Evolutionary conservation across 2,888 invertebrate genomes (phyloP), one percentile per base, ranked within the genome.

Genomic region (Scotopteryx bipunctaria): DNA sequence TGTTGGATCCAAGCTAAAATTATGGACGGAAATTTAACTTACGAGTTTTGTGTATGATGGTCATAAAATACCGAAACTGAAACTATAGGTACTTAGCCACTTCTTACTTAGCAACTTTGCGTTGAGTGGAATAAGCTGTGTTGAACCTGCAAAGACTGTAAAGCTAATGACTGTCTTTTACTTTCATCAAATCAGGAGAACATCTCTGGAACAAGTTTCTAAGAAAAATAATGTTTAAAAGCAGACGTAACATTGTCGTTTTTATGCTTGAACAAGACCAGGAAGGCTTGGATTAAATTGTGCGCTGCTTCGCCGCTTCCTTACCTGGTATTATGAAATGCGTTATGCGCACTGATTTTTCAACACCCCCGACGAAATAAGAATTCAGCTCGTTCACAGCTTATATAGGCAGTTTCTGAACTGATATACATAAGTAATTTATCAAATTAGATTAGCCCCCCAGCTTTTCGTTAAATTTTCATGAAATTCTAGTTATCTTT

Each of bases 281-380:
- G 14, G 16, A 43, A 43, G 31, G 38, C 31, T 29, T 21, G 64
- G 66, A 73, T 78, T 71, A 67, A 69, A 72, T 69, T 70, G 68
- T 68, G 65, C 66, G 61, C 55, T 59, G 60, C 65, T 65, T 61
- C 66, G 58, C 55, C 60, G 52, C 54, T 63, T 38, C 42, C 53
- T 59, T 58, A 59, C 61, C 63, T 62, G 45, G 57, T 62, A 63
- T 68, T 70, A 74, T 69, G 61, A 67, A 68, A 72, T 69, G 61
- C 57, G 58, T 65, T 66, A 63, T 63, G 61, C 65, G 63, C 62
- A 44, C 55, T 66, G 71, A 73, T 73, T 76, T 64, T 59, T 66
- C 69, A 66, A 32, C 32, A 23, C 32, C 54, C 32, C 51, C 47
- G 31, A 55, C 54, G 49, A 71, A 70, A 74, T 70, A 73, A 67